These are phyloP conservation scores for Fragum whitleyi DNA, from an alignment of 2,888 invertebrate genomes.

Conservation along the genomic window DNA sequence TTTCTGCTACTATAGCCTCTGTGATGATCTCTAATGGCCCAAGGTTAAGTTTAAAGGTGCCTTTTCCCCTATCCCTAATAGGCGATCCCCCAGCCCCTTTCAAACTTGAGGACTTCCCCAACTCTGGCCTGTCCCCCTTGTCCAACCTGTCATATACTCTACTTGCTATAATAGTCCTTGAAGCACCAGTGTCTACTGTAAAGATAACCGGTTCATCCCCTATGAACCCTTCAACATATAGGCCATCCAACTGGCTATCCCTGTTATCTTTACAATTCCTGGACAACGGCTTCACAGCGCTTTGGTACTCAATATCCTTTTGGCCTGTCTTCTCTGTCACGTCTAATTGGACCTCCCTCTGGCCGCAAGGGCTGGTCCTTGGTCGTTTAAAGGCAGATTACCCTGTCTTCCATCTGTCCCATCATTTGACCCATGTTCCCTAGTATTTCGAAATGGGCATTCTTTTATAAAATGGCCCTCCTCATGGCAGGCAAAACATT, in stretches of 20 bases:
- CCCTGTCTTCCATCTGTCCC: neutral
- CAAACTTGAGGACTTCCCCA: too few species aligned
- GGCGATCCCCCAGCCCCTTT: too few species aligned
- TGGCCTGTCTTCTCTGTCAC: neutral
- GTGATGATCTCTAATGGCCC: too few species aligned
- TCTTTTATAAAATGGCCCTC: neutral
- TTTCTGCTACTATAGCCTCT: too few species aligned
- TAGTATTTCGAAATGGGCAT: neutral
- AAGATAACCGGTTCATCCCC: conserved; percentile 3
- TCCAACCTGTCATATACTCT: conserved; percentile 7
- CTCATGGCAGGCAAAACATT: conserved; percentile 8
- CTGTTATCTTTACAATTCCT: neutral
- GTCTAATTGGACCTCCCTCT: conserved; percentile 9
- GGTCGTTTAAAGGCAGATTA: conserved; percentile 1
- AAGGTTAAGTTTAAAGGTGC: too few species aligned
- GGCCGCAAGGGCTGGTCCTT: conserved; percentile 15
- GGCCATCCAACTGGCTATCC: neutral
- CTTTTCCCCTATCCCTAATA: too few species aligned
- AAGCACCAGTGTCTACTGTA: conserved; percentile 21
- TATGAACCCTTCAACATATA: conserved; percentile 21
- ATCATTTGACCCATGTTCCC: too few species aligned
- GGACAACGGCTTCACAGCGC: neutral
- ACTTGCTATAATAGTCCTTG: conserved; percentile 17
- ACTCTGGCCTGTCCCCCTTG: too few species aligned
- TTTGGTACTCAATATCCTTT: neutral